Base-by-base conservation (phyloP, 64 coral and sea anemone species). In the Dendrophyllia cribrosa region DNA sequence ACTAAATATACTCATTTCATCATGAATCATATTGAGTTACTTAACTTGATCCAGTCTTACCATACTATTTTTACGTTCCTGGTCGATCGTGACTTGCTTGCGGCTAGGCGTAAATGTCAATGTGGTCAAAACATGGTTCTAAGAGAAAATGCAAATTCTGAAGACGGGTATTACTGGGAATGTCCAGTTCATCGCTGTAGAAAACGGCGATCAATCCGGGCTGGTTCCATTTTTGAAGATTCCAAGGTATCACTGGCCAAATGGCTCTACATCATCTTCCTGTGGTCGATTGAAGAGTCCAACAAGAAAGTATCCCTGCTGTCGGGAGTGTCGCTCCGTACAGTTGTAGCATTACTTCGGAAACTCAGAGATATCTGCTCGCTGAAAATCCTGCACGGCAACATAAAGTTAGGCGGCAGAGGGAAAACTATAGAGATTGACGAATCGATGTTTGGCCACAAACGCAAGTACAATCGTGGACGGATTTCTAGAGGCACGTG, bases 351-450 rank as follows among this genome's bases (percentile, higher is more conserved):
- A 22, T 20, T 22, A 24, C 66, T 68, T 68, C 66, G 21, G 66
- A 68, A 22, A 2, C 66, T 68, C 66, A 0, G 66, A 68, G 66
- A 68, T 20, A 68, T 68, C 66, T 68, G 66, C 66, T 68, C 66
- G 1, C 1, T 22, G 66, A 68, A 68, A 68, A 68, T 68, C 22
- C 4, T 68, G 22, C 66, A 68, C 1, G n/a, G 66, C 17, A 68
- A 68, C 66, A 3, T 68, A 0, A 68, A 68, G 22, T 8, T 68
- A 22, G 82, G 82, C 46, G 82, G 82, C 58, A 16, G 59, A 48
- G 62, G 82, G 26, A 86, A 68, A 8, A 86, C 82, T 19, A 13
- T 86, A 69, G 82, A 86, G 20, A 86, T 86, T n/a, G 82, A 86
- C 47, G 82, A 69, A 50, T 86, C 82, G 2, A 86, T 66, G 59